These are phyloP conservation scores for Therioaphis trifolii DNA, from an alignment of 2,888 invertebrate genomes.

Conservation along the genomic window DNA sequence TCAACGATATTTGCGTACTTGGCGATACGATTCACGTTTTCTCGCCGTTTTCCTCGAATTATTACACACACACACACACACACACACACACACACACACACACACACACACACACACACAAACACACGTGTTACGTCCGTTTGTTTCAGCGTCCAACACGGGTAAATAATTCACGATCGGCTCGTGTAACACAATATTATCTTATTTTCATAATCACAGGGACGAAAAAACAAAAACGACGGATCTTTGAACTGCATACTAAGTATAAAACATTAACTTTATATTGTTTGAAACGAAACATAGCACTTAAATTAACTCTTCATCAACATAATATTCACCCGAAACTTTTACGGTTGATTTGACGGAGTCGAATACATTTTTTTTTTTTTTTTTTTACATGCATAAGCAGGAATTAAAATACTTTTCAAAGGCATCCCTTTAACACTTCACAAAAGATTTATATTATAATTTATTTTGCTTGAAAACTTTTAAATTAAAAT, in stretches of 20 bases:
- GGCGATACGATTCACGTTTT: too few relatives aligned
- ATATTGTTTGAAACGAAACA: slow-evolving; percentile 28
- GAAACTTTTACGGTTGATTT: slow-evolving; percentile 32
- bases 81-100: too few relatives aligned
- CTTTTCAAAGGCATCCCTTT: slow-evolving; percentile 16
- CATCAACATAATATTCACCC: slow-evolving; percentile 14
- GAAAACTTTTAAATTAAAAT: slow-evolving; percentile 46
- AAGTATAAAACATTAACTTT: slow-evolving; percentile 28
- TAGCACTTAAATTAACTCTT: slow-evolving; percentile 35
- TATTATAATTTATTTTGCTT: slow-evolving; percentile 16
- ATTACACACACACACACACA: too few relatives aligned
- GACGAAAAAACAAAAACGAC: not conserved
- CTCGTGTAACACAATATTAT: not conserved
- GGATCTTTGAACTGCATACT: not conserved
- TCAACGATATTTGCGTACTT: not conserved
- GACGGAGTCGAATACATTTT: slow-evolving; percentile 9
- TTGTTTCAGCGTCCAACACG: too few relatives aligned
- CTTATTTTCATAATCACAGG: not conserved
- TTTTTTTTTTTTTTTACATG: not conserved
- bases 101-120: too few relatives aligned
- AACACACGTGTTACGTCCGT: too few relatives aligned
- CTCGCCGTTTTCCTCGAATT: too few relatives aligned
- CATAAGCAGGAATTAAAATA: slow-evolving; percentile 8
- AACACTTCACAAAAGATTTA: slow-evolving; percentile 17
- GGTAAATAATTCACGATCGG: too few relatives aligned